Evolutionary conservation across 2,797 vertebrate genomes (phyloP), one percentile per base, ranked within the genome.

Genomic region (Arctocebus calabarensis): DNA sequence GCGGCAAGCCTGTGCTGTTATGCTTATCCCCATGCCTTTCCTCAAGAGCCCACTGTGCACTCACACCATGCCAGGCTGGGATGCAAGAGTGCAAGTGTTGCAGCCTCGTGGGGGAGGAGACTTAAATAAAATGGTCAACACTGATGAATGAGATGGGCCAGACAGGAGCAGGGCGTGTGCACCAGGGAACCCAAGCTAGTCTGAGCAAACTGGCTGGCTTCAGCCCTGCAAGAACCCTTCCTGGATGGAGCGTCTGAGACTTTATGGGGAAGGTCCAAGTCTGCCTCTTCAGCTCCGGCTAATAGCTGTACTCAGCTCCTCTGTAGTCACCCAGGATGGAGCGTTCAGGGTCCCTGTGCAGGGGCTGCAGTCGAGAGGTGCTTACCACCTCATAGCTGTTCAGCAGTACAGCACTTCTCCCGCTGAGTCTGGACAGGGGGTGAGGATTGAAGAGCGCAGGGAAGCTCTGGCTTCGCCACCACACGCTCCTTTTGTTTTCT

Each of bases 341-440:
- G 2, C 14, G 3, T 32, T 32, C 11, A 20, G 34, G 79, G 85
- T 7, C 37, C 71, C 32, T 64, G 70, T 32, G 22, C 34, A 1
- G 10, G 8, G 64, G 71, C 32, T n/a, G 19, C 22, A 4, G 34
- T 40, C 59, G 0, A 2, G 2, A 8, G 5, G 22, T 22, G n/a
- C 20, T 23, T 23, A 19, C 0, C 2, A n/a, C 73, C 22, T 19
- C 0, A 0, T 1, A 1, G 1, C 11, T 19, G 2, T 6, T 79
- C 61, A 1, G 29, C 32, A 3, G 64, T 17, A 74, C 19, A 9
- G n/a, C 10, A 16, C 64, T 32, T 68, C 22, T 40, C 17, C 4
- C 0, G 0, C 7, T 4, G 70, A 29, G 10, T 74, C 11, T 23
- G 11, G 59, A 40, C 22, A 11, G 0, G 9, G 5, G 29, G 2